Base-by-base conservation (phyloP, 2,113 vertebrate species). In the Amblyornis subalaris region DNA sequence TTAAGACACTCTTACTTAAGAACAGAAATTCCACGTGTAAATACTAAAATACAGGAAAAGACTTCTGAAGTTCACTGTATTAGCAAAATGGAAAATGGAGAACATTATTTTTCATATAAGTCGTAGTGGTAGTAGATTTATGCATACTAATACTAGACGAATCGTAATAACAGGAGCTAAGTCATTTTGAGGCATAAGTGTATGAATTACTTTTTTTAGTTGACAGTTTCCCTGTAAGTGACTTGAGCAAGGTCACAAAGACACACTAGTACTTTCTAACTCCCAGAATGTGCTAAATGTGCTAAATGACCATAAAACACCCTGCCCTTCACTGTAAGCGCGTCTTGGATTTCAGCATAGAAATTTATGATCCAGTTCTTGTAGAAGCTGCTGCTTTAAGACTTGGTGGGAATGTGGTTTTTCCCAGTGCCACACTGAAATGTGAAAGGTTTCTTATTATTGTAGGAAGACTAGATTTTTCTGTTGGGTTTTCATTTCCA, bases 81-180 rank as follows among this genome's bases (percentile, higher is more conserved):
- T 71, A 85, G 54, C 33, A 77, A 85, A 90, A 62, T 71, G 77
- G 66, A 72, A 93, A 94, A 70, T 75, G n/a, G 20, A 74, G 65
- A 75, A 71, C 61, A n/a, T 85, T 93, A 85, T 91, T 95, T 94
- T 95, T 93, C 74, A 79, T 73, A 21, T 94, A 55, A 87, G 53
- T 91, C 70, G 38, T 89, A 89, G 57, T 90, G 71, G 54, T 85
- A 73, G 94, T 80, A 94, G 85, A 91, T 96, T 87, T 94, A 85
- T 87, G 62, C 91, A 57, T 89, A 69, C 65, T 94, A 79, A 94
- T 94, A 89, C 45, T 70, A 93, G 77, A 65, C 0, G 26, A 95
- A 93, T 78, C 0, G 5, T 89, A 87, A 70, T 95, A 94, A 88
- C 45, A 89, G 62, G 76, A 96, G 64, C 64, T 76, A 95, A 95